Evolutionary conservation across 2,888 invertebrate species (phyloP), one percentile per base, ranked within the genome.

Genomic region (Patella pellucida): DNA sequence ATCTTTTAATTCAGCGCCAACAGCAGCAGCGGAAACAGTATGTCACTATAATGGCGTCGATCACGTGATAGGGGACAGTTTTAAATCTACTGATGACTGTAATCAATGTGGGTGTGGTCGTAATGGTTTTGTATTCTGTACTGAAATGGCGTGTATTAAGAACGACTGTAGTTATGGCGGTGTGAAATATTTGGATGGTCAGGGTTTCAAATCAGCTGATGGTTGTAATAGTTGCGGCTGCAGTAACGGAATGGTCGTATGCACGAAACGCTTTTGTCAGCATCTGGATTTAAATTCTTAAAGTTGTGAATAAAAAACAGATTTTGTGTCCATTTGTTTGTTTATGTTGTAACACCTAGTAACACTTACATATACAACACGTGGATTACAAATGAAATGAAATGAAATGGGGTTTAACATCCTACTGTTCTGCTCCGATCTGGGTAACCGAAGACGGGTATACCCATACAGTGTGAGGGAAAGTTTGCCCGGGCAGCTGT

Each of bases 31-130:
- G 1, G 41, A 27, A 19, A 68, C n/a, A 9, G 67, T 52, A 12
- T 78, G 78, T 67, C 23, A 69, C 1, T 73, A 78, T 54, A 69
- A 69, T 52, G 75, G 75, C 15, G 16, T 51, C 9, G 9, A 67
- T 14, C 75, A 78, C 62, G 68, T 72, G 19, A 62, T 27, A 16
- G 78, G 78, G 16, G 75, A 73, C 5, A 56, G 41, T 2, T 78
- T 78, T 68, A 73, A 52, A 62, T 71, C 71, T 50, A 62, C 70
- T 3, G 78, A 78, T 70, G 75, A 71, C 3, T 78, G 78, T 72
- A 78, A 78, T 69, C n/a, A 3, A 1, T 78, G 78, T 52, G 69
- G 72, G 50, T 78, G 78, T 50, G 68, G 68, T 11, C 70, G 68
- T 41, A 68, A 31, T 19, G 71, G 56, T 67, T 19, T 70, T 3